Percentiles rank a stretch among this genome's conserved stretches.
Conservation (phyloP, 2,888 invertebrate genomes). For the Drosophila dives region DNA sequence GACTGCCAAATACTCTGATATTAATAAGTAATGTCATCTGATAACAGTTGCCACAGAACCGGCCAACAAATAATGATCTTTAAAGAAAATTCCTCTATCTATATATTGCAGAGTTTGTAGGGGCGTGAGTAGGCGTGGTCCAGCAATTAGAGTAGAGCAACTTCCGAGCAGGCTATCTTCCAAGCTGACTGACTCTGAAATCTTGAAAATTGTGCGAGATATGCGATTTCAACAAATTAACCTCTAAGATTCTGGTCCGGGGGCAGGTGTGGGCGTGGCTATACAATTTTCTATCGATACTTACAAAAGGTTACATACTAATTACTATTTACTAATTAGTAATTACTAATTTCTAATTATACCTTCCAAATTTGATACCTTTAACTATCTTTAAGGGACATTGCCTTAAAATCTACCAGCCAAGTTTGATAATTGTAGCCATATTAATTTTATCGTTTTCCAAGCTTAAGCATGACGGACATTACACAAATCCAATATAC, state of each 20-base stretch:
- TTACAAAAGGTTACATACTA: neutral
- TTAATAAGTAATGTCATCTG: neutral
- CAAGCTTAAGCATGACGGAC: neutral
- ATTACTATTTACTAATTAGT: too few relatives aligned
- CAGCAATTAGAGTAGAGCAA: too few relatives aligned
- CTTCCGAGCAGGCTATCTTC: neutral
- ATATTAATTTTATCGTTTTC: neutral
- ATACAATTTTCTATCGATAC: neutral
- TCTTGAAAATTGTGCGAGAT: neutral
- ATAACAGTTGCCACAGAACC: too few relatives aligned
- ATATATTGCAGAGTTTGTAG: too few relatives aligned
- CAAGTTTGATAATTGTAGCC: neutral
- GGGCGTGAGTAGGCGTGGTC: too few relatives aligned
- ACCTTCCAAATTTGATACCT: neutral
- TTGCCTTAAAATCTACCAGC: neutral
- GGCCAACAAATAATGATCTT: too few relatives aligned
- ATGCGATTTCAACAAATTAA: neutral
- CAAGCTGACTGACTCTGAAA: neutral
- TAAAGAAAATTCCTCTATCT: too few relatives aligned
- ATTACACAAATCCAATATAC: neutral
- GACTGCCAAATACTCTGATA: neutral
- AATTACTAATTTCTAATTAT: neutral
- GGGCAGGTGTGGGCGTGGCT: neutral
- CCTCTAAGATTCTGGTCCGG: neutral
- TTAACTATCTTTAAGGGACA: neutral